Base-by-base conservation (phyloP, 2,888 invertebrate genomes). In the Macrophya alboannulata region DNA sequence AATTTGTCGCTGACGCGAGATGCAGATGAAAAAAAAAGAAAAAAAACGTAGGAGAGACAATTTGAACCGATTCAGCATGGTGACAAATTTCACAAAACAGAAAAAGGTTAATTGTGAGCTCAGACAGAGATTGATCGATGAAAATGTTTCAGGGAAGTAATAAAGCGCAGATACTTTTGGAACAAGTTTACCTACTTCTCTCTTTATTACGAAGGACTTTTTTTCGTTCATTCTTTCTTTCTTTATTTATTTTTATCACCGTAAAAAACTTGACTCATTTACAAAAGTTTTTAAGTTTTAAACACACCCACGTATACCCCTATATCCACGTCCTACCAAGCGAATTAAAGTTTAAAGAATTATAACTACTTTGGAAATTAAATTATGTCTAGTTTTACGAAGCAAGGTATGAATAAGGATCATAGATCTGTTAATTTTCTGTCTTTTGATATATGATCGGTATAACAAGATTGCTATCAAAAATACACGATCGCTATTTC, bases 91-190 rank as follows among this genome's bases (percentile, higher is more conserved):
- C 62, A 62, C 62, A 25, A 21, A 31, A 31, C 1, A 48, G 4
- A 48, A 48, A 37, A 68, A 68, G 68, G 68, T 25, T 62, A 68
- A 68, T 37, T 17, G 17, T 17, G 17, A 37, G 68, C 25, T 62
- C 1, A 17, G 37, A 68, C 31, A 68, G 68, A 68, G 68, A 37
- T 37, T 68, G 68, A 68, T 68, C 6, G 68, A 37, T 68, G 37
- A 37, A 25, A 68, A 68, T 68, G 8, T 68, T 68, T 68, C 31
- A 68, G 37, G 37, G 68, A 68, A 68, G 31, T 68, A 37, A 37
- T 68, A 37, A 62, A 68, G 68, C 68, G 21, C 37, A 17, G 37
- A 37, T 68, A 68, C 68, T 68, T 68, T 68, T 68, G 2, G 8
- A 68, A 37, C 68, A 68, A 68, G 25, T 68, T 68, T 68, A 68